Percentiles rank a stretch among this genome's conserved stretches.
These are phyloP conservation scores for Furcifer pardalis DNA, from an alignment of 2,797 vertebrate genomes.

Conservation along the genomic window DNA sequence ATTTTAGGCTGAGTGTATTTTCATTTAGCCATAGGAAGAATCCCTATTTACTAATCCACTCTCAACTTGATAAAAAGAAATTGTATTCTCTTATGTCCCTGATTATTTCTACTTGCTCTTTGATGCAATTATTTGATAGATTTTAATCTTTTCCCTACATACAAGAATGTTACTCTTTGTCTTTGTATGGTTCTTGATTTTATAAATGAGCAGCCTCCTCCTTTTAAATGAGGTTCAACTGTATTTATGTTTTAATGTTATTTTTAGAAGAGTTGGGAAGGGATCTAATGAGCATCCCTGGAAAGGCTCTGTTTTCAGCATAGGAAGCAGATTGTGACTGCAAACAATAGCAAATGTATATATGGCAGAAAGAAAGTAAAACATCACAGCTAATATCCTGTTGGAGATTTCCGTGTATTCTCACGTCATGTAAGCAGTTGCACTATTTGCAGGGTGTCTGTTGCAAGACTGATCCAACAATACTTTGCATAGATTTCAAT, in stretches of 20 bases:
- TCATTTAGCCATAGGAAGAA: too few relatives aligned
- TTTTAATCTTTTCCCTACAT: neutral
- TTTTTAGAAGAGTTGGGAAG: slow-evolving; percentile 20
- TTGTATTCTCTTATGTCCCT: neutral
- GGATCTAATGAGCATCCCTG: neutral
- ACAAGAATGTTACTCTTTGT: neutral
- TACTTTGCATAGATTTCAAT: too few relatives aligned
- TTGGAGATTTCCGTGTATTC: too few relatives aligned
- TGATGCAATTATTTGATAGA: neutral
- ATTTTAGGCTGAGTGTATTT: too few relatives aligned
- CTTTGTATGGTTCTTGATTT: neutral
- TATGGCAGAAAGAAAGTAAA: neutral
- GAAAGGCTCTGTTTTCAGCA: neutral
- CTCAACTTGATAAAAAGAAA: neutral
- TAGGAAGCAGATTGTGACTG: slow-evolving; percentile 29
- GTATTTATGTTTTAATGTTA: slow-evolving; percentile 3
- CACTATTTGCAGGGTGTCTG: too few relatives aligned
- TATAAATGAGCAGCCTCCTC: neutral
- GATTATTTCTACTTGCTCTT: neutral
- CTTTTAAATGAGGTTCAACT: neutral
- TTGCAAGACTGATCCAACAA: too few relatives aligned
- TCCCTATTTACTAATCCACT: too few relatives aligned
- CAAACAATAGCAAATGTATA: slow-evolving; percentile 18
- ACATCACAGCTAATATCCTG: neutral
- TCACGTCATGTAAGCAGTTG: too few relatives aligned